These are phyloP conservation scores for Neoscelio sp. DNA, from an alignment of 2,888 invertebrate species.

Conservation along the genomic window DNA sequence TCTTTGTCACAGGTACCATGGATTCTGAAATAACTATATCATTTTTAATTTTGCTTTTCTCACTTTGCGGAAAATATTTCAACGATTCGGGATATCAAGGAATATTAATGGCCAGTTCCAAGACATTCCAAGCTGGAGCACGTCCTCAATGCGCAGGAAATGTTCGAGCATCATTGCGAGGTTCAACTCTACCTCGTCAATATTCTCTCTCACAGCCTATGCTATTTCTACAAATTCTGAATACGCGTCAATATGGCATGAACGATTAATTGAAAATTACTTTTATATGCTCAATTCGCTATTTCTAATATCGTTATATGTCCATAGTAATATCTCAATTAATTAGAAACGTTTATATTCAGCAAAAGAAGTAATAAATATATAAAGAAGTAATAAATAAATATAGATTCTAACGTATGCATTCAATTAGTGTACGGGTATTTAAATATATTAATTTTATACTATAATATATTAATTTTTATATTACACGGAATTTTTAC, in stretches of 20 bases:
- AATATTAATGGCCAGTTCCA: slow-evolving; percentile 74
- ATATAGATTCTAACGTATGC: no score
- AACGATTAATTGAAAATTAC: slow-evolving; percentile 59
- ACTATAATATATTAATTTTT: no score
- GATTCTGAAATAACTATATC: slow-evolving; percentile 59
- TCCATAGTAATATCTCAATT: slow-evolving; percentile 27
- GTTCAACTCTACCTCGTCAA: slow-evolving; percentile 65
- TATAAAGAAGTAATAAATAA: no score
- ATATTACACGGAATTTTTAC: no score
- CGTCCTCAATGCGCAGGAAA: slow-evolving; percentile 70
- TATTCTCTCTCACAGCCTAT: slow-evolving; percentile 64
- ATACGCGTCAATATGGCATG: slow-evolving; percentile 55
- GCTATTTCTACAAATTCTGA: slow-evolving; percentile 56
- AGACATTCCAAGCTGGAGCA: slow-evolving; percentile 70
- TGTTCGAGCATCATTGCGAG: slow-evolving; percentile 65
- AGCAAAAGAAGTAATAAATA: no score
- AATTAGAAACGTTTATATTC: no score
- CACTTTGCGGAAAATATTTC: slow-evolving; percentile 65
- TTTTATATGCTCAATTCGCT: slow-evolving; percentile 33
- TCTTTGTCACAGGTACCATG: slow-evolving; percentile 7
- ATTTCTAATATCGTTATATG: slow-evolving; percentile 31
- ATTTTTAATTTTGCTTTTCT: slow-evolving; percentile 59
- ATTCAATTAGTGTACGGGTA: no score
- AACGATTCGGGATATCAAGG: slow-evolving; percentile 69
- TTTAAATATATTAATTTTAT: no score